These are phyloP conservation scores for Oasisia sp. DNA, from an alignment of 2,888 invertebrate species.

Conservation along the genomic window DNA sequence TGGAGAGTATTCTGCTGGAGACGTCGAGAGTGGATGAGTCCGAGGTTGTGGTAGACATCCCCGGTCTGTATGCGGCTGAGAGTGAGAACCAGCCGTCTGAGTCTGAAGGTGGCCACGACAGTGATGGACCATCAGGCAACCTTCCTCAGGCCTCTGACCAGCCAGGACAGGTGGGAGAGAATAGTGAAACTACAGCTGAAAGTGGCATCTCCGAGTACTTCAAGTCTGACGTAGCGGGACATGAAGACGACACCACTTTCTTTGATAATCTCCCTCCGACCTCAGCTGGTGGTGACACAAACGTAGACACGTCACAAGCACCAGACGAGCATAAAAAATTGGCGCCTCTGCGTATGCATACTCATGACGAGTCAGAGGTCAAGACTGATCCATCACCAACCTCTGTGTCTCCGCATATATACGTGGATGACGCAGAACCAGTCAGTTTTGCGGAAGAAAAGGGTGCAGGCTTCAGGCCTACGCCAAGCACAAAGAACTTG, in stretches of 20 bases:
- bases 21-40: constrained; percentile 34
- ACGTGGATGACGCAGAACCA: constrained; percentile 31
- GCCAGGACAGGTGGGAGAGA: not conserved
- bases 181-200: not conserved
- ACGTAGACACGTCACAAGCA: not conserved
- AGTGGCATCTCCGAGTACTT: not conserved
- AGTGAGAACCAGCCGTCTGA: not conserved
- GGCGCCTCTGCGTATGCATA: not conserved
- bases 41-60: constrained; percentile 31
- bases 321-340: not conserved
- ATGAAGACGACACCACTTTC: not conserved
- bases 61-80: not conserved
- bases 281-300: not conserved
- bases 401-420: constrained; percentile 18
- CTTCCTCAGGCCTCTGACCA: not conserved
- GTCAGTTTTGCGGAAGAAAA: constrained; percentile 40
- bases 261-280: not conserved
- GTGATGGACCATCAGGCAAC: not conserved
- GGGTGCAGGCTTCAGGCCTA: constrained; percentile 23
- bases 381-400: not conserved
- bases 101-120: not conserved
- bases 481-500: constrained; percentile 40
- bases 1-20: constrained; percentile 43
- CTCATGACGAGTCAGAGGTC: not conserved
- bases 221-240: not conserved